These are phyloP conservation scores for Protobothrops flavoviridis DNA, from an alignment of 2,113 vertebrate genomes.

Conservation along the genomic window DNA sequence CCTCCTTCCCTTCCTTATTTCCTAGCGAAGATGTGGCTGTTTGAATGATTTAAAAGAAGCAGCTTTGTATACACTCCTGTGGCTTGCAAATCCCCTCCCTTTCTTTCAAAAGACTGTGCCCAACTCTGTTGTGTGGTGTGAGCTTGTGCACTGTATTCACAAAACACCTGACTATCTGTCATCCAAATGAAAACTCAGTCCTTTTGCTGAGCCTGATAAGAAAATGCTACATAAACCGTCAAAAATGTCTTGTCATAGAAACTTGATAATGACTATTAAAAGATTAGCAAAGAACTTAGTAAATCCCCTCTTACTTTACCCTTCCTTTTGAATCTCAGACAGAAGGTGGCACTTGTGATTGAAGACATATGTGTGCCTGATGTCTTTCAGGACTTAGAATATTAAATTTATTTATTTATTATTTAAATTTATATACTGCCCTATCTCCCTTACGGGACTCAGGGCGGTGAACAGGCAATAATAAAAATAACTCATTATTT, in stretches of 20 bases:
- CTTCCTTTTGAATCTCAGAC: slow-evolving; percentile 34
- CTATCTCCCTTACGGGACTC: too few relatives aligned
- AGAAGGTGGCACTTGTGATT: neutral
- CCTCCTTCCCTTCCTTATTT: neutral
- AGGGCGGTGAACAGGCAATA: too few relatives aligned
- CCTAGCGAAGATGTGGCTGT: neutral
- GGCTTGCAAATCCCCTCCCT: neutral
- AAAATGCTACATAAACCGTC: neutral
- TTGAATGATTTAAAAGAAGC: neutral
- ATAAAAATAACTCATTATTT: neutral
- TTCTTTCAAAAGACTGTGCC: slow-evolving; percentile 60
- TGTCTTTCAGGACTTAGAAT: neutral
- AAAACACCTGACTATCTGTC: slow-evolving; percentile 10
- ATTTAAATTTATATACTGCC: too few relatives aligned
- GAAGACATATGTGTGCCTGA: rapidly evolving
- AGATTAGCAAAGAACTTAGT: neutral
- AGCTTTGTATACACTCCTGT: neutral
- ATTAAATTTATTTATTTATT: too few relatives aligned
- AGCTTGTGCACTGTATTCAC: slow-evolving; percentile 32
- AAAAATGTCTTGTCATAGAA: neutral
- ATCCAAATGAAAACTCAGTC: neutral
- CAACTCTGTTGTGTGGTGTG: slow-evolving; percentile 38
- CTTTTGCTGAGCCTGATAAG: neutral
- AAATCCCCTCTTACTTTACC: neutral
- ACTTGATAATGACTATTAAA: neutral